Conservation (phyloP, 2,888 invertebrate genomes). For the Melinaea marsaeus region DNA sequence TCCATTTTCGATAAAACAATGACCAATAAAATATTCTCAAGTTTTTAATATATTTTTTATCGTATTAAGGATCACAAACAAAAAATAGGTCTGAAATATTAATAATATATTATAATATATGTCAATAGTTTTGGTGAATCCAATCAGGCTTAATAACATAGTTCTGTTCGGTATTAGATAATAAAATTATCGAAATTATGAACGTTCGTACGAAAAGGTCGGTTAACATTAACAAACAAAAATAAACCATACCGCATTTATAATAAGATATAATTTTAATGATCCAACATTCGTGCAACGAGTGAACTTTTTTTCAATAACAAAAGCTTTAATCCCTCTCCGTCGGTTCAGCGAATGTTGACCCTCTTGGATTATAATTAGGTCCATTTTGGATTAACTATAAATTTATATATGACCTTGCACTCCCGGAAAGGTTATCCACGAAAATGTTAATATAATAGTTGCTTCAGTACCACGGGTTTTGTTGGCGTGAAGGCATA, state of each 20-base stretch:
- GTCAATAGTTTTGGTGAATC: conserved; percentile 7
- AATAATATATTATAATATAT: conserved; percentile 1
- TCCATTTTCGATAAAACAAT: too few relatives aligned
- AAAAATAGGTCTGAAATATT: neutral
- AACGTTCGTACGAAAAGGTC: conserved; percentile 63
- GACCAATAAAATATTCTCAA: too few relatives aligned
- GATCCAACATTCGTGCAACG: conserved; percentile 60
- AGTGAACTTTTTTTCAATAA: conserved; percentile 69
- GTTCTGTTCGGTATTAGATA: conserved; percentile 60
- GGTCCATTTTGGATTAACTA: conserved; percentile 35
- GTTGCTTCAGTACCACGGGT: conserved; percentile 77
- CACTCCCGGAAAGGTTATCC: conserved; percentile 68
- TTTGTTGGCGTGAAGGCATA: conserved; percentile 79
- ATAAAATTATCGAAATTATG: conserved; percentile 72
- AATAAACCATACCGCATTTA: conserved; percentile 37
- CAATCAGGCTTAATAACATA: conserved; percentile 44
- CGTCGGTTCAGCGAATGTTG: conserved; percentile 25
- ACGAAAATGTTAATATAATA: conserved; percentile 79
- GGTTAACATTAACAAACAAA: conserved; percentile 42
- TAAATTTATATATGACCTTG: conserved; percentile 54
- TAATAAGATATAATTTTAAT: conserved; percentile 48
- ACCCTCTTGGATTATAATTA: conserved; percentile 25
- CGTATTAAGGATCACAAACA: neutral
- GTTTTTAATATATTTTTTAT: too few relatives aligned
- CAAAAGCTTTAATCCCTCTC: conserved; percentile 65